A percentile compares a stretch with the other conserved stretches of the same genome.
phyloP scores from a whole-genome alignment of 2,888 invertebrate genomes.

The Deroplatys truncata region DNA sequence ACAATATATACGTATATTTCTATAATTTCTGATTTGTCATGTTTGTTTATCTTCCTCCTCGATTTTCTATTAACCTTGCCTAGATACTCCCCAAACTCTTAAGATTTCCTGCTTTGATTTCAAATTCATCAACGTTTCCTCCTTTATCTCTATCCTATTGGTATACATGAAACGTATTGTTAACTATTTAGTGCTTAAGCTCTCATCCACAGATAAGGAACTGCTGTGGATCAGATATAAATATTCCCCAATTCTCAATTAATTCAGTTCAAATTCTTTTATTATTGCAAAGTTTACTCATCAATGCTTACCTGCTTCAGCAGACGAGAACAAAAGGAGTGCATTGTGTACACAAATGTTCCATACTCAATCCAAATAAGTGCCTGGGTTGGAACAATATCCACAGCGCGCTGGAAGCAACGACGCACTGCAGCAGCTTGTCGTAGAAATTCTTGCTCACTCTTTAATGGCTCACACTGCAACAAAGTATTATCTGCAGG shows the following conservation, averaged over 20 bases:
- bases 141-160: too few relatives aligned
- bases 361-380: conserved; percentile 90
- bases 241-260: background rate
- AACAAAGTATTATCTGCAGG: conserved; percentile 5
- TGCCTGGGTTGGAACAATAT: conserved; percentile 67
- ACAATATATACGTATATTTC: too few relatives aligned
- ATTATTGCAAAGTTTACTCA: background rate
- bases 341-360: conserved; percentile 82
- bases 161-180: too few relatives aligned
- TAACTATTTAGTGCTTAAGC: too few relatives aligned
- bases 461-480: conserved; percentile 42
- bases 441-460: conserved; percentile 60
- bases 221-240: background rate
- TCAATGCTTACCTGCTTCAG: conserved; percentile 65
- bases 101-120: too few relatives aligned
- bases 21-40: too few relatives aligned
- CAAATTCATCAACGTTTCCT: too few relatives aligned
- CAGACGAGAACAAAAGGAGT: conserved; percentile 83
- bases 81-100: too few relatives aligned
- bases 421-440: conserved; percentile 69
- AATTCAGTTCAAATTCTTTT: background rate
- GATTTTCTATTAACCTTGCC: too few relatives aligned
- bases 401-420: conserved; percentile 77
- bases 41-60: too few relatives aligned
- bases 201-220: too few relatives aligned